Percentiles rank a stretch among this genome's conserved stretches.
phyloP scores from a whole-genome alignment of 2,113 vertebrate genomes.

The Anthoscopus minutus region DNA sequence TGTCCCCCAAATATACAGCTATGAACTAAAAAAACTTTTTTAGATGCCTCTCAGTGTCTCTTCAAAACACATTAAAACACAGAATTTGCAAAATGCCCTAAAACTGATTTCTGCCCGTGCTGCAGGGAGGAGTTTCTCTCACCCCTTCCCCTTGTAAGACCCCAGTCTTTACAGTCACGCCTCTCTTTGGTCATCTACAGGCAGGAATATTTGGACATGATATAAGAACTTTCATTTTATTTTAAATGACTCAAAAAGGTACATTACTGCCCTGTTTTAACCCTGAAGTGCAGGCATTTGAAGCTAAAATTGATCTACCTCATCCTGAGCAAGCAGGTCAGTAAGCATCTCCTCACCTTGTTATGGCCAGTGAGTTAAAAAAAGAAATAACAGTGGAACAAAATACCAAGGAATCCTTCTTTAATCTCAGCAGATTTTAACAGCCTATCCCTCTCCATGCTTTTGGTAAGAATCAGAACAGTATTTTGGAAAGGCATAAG shows the following conservation, averaged over 20 bases:
- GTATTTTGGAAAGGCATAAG: background rate
- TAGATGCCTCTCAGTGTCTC: fast-evolving
- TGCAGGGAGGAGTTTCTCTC: background rate
- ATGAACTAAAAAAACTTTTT: background rate
- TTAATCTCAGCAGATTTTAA: background rate
- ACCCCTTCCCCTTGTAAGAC: background rate
- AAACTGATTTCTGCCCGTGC: background rate
- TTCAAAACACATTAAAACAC: background rate
- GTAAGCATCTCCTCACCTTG: background rate
- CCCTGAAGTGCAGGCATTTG: background rate
- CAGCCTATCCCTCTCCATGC: background rate
- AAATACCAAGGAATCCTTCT: background rate
- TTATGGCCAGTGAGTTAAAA: background rate
- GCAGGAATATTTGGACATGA: background rate
- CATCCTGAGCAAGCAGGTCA: background rate
- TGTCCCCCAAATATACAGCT: background rate
- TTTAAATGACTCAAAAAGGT: background rate
- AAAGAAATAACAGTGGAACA: background rate
- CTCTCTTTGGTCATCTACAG: background rate
- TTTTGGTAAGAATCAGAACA: background rate
- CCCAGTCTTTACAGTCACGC: background rate
- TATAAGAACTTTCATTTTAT: background rate
- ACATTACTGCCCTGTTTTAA: background rate
- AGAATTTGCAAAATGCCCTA: background rate
- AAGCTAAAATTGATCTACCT: background rate